A percentile compares a stretch with the other conserved stretches of the same genome.
These are phyloP conservation scores for Latrodectus geometricus DNA, from an alignment of 1,140 invertebrate species.

Conservation along the genomic window DNA sequence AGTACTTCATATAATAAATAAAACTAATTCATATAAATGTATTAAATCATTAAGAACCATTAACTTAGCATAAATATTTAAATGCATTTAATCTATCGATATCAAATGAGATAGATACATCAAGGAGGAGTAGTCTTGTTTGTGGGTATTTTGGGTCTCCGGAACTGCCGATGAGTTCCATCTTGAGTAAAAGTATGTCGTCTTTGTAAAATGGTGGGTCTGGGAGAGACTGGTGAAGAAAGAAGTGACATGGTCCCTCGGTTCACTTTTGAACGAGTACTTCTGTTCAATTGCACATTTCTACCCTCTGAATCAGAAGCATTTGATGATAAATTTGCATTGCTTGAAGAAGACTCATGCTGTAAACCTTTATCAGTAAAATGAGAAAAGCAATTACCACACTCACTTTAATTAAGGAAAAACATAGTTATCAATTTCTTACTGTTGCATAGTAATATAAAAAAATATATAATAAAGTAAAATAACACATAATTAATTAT, in stretches of 20 bases:
- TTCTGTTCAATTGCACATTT: background rate
- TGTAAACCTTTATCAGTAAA: slow-evolving; percentile 17
- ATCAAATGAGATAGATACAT: background rate
- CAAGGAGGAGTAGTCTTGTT: background rate
- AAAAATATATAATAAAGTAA: too few species aligned
- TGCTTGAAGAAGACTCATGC: slow-evolving; percentile 44
- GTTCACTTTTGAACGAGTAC: background rate
- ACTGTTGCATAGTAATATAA: too few species aligned
- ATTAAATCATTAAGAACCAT: too few species aligned
- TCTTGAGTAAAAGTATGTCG: slow-evolving; percentile 40
- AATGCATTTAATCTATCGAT: too few species aligned
- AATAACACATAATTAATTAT: too few species aligned
- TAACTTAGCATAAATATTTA: too few species aligned
- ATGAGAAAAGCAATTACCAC: background rate
- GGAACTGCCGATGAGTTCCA: background rate
- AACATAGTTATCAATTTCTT: too few species aligned
- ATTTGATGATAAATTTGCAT: slow-evolving; percentile 46
- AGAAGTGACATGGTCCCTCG: slow-evolving; percentile 30
- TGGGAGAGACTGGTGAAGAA: slow-evolving; percentile 27
- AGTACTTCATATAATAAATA: too few species aligned
- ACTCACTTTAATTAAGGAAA: too few species aligned
- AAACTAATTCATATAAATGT: too few species aligned
- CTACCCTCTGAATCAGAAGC: slow-evolving; percentile 37
- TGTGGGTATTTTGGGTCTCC: slow-evolving; percentile 7
- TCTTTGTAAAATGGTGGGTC: slow-evolving; percentile 7